phyloP scores from a whole-genome alignment of 2,888 invertebrate genomes.

The Andrena flavipes region DNA sequence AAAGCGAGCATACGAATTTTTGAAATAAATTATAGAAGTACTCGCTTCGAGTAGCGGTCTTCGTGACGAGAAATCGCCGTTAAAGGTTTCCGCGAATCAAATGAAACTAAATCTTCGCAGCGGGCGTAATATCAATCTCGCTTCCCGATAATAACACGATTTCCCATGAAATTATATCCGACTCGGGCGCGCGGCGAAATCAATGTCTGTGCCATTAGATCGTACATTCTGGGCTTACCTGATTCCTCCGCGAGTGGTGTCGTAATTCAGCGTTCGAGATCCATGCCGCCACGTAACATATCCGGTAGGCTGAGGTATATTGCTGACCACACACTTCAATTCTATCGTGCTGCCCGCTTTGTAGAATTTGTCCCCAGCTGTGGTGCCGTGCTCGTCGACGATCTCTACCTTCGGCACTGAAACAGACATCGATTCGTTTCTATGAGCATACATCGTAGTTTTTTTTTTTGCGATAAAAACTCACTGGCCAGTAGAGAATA shows the following conservation, averaged over 20 bases:
- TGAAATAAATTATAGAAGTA: no score
- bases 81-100: neutral
- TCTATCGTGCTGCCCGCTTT: constrained; percentile 94
- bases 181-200: constrained; percentile 25
- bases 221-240: constrained; percentile 86
- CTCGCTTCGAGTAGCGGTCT: no score
- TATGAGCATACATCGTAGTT: neutral
- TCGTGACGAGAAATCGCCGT: neutral
- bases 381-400: constrained; percentile 91
- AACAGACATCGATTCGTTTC: constrained; percentile 65
- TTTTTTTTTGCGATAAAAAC: neutral
- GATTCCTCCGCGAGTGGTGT: constrained; percentile 92
- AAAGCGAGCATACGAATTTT: no score
- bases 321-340: constrained; percentile 92
- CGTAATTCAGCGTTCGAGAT: constrained; percentile 90
- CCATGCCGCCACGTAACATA: constrained; percentile 94
- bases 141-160: constrained; percentile 22
- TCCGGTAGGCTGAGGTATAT: constrained; percentile 91
- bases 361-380: constrained; percentile 92
- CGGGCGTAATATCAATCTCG: constrained; percentile 4
- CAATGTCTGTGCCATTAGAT: constrained; percentile 56
- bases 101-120: neutral
- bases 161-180: constrained; percentile 37
- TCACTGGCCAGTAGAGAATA: no score
- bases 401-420: constrained; percentile 93